Conservation (phyloP, 2,113 vertebrate species). For the Prunella himalayana region DNA sequence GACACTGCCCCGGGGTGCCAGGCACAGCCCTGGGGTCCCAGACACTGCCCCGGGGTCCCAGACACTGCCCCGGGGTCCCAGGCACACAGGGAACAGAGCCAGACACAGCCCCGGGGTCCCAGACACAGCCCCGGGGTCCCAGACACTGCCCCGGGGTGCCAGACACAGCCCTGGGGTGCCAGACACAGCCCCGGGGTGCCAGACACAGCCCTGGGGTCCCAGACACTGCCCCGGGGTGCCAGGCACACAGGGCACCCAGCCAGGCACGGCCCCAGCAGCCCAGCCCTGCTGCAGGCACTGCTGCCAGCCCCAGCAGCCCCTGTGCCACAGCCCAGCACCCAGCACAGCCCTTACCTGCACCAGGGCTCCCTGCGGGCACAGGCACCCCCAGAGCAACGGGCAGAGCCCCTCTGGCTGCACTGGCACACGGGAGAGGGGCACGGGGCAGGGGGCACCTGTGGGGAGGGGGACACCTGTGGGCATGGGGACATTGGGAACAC, state of each 20-base stretch:
- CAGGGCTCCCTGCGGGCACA: rapidly evolving
- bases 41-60: no score
- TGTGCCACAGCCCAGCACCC: rapidly evolving
- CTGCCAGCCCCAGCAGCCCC: rapidly evolving
- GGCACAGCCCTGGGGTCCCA: no score
- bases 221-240: no score
- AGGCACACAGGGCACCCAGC: no score
- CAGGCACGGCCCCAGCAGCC: rapidly evolving
- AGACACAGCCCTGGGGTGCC: no score
- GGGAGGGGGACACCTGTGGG: neutral
- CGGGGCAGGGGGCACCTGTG: neutral
- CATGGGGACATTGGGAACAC: neutral
- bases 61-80: no score
- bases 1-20: no score
- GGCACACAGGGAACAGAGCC: rapidly evolving
- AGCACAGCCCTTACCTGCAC: neutral
- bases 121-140: no score
- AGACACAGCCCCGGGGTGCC: no score
- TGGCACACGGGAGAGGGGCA: rapidly evolving
- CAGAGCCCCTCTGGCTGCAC: rapidly evolving
- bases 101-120: no score
- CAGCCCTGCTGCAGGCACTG: rapidly evolving
- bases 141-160: no score
- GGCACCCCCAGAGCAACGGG: rapidly evolving
- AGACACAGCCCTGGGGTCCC: no score